Evolutionary conservation across 2,888 invertebrate species (phyloP), one percentile per base, ranked within the genome.

Genomic region (Lutraria lutraria): DNA sequence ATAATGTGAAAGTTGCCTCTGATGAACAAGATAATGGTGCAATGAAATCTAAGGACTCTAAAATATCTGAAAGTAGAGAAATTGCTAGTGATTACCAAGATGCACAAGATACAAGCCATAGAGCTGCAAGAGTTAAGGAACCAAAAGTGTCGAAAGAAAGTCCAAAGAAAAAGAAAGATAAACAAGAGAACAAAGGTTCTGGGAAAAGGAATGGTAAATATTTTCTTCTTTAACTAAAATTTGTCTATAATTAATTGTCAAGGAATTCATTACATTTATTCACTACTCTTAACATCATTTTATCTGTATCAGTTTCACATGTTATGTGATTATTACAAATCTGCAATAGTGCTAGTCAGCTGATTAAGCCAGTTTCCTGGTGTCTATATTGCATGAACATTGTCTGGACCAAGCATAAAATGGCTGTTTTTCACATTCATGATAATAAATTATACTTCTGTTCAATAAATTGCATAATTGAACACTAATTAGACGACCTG

Each of bases 131-230:
- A 54, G 83, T 80, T 34, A 79, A 15, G 15, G 79, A 79, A 31
- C 34, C 54, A 21, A 83, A 80, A 19, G 16, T 29, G 52, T 56
- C 31, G 8, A 83, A 81, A 68, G 81, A 72, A 63, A 83, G 86
- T n/a, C 31, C 52, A 52, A 82, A 54, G 43, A 83, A 79, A 54
- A 83, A 83, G 43, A 86, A 83, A 84, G 43, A 63, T 60, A 16
- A 34, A 52, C 10, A 76, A 43, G 53, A 63, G 21, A 34, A 34
- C 53, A 53, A 80, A 52, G 25, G 72, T 25, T 31, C 76, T 31
- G 76, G 76, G 19, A 76, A 76, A 34, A 76, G 31, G 76, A 76
- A 76, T 76, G 76, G 76, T 76, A 76, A 72, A 25, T 25, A 25
- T 68, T 68, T 68, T 68, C 0, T 68, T 68, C 4, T 68, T 25